These are phyloP conservation scores for Rhodophaea formosa DNA, from an alignment of 2,888 invertebrate species.

Conservation along the genomic window DNA sequence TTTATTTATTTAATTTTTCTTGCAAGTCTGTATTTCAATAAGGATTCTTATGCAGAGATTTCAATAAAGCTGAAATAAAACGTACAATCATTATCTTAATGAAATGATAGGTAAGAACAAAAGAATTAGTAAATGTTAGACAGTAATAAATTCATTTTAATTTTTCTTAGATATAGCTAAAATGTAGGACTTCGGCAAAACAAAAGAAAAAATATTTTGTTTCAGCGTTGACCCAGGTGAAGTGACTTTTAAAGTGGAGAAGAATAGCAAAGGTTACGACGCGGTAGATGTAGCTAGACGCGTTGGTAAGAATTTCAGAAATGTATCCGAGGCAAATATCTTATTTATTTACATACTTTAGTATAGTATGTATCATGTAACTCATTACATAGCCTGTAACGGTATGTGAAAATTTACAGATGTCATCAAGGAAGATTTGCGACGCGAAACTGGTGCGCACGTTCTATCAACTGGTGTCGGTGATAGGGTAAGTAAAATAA, in stretches of 20 bases:
- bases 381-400: too few species aligned
- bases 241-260: conserved; percentile 88
- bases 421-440: conserved; percentile 84
- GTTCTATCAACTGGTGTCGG: conserved; percentile 89
- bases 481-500: conserved; percentile 83
- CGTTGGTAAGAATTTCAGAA: conserved; percentile 77
- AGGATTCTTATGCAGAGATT: too few species aligned
- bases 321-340: neutral
- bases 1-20: too few species aligned
- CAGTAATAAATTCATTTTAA: too few species aligned
- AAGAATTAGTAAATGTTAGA: too few species aligned
- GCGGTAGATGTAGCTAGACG: conserved; percentile 84
- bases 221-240: conserved; percentile 87
- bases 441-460: conserved; percentile 84
- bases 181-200: neutral
- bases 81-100: too few species aligned
- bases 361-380: too few species aligned
- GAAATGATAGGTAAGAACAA: too few species aligned
- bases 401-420: conserved; percentile 42
- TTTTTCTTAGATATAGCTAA: too few species aligned
- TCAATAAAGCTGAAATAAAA: too few species aligned
- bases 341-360: neutral
- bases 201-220: conserved; percentile 31
- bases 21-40: too few species aligned
- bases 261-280: conserved; percentile 83